Conservation (phyloP, 1,140 invertebrate species). For the Cyphomyrmex costatus region DNA sequence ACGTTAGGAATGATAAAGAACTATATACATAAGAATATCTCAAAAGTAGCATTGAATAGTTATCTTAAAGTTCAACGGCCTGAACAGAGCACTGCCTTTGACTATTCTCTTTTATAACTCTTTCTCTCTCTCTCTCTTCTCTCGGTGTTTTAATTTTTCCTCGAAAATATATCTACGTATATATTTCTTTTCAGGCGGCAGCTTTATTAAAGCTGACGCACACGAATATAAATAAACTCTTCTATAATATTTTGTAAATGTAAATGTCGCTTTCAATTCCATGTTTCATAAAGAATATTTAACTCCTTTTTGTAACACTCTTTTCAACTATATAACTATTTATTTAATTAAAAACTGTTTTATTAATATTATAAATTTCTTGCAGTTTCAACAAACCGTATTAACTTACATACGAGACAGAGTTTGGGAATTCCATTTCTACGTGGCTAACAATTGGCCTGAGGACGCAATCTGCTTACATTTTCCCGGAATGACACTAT, state of each 20-base stretch:
- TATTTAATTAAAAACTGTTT: slow-evolving; percentile 13
- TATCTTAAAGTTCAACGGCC: slow-evolving; percentile 52
- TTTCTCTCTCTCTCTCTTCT: neutral
- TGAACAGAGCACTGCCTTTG: slow-evolving; percentile 43
- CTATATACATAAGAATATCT: slow-evolving; percentile 31
- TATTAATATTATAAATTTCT: slow-evolving; percentile 72
- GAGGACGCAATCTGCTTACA: slow-evolving; percentile 93
- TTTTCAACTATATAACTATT: neutral
- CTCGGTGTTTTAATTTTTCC: neutral
- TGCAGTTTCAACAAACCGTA: slow-evolving; percentile 95
- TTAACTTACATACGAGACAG: slow-evolving; percentile 94
- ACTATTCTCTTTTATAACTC: neutral
- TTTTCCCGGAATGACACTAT: slow-evolving; percentile 94
- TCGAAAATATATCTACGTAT: slow-evolving; percentile 58
- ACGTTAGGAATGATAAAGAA: neutral
- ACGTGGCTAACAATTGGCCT: slow-evolving; percentile 94
- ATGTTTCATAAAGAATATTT: slow-evolving; percentile 19
- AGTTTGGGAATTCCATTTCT: slow-evolving; percentile 95
- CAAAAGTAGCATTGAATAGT: slow-evolving; percentile 22
- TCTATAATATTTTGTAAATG: neutral
- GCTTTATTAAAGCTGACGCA: slow-evolving; percentile 19
- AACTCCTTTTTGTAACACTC: neutral
- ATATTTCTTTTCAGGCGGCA: slow-evolving; percentile 54
- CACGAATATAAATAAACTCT: neutral
- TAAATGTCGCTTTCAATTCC: neutral